A percentile compares a stretch with the other conserved stretches of the same genome.
phyloP scores from a whole-genome alignment of 2,888 invertebrate species.

The Drosophila subquinaria region DNA sequence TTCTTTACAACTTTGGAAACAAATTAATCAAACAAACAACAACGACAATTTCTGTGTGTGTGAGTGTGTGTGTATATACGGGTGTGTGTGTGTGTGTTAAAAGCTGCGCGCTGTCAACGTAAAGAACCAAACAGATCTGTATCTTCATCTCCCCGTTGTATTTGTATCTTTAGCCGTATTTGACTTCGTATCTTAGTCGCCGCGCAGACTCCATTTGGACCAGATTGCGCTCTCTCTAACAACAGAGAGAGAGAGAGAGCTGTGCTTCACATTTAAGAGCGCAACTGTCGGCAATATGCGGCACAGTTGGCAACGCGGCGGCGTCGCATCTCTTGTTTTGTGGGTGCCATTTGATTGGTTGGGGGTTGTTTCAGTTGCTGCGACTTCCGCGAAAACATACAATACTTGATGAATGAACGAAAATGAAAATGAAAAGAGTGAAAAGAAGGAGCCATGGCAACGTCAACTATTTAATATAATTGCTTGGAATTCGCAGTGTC shows the following conservation, averaged over 20 bases:
- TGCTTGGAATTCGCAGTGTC: slow-evolving; percentile 53
- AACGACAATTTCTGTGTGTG: slow-evolving; percentile 60
- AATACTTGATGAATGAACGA: slow-evolving; percentile 25
- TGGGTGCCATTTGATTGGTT: neutral
- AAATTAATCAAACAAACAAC: slow-evolving; percentile 76
- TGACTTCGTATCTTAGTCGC: slow-evolving; percentile 32
- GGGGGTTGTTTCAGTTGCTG: slow-evolving; percentile 47
- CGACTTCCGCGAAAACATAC: slow-evolving; percentile 29
- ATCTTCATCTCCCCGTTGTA: slow-evolving; percentile 7
- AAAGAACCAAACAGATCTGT: slow-evolving; percentile 33
- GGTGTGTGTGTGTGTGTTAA: slow-evolving; percentile 41
- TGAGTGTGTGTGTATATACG: slow-evolving; percentile 1
- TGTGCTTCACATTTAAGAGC: slow-evolving; percentile 18
- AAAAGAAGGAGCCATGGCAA: slow-evolving; percentile 35
- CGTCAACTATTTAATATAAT: slow-evolving; percentile 27
- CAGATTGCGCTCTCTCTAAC: neutral
- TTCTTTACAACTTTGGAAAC: slow-evolving; percentile 68
- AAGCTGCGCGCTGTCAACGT: slow-evolving; percentile 61
- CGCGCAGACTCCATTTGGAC: slow-evolving; percentile 53
- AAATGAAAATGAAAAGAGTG: no score
- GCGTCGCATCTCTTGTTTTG: slow-evolving; percentile 6
- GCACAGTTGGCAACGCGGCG: slow-evolving; percentile 51
- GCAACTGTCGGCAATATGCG: slow-evolving; percentile 6
- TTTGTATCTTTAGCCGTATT: slow-evolving; percentile 1
- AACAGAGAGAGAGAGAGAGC: slow-evolving; percentile 18